Conservation (phyloP, 2,888 invertebrate genomes). For the Coleophora deauratella region DNA sequence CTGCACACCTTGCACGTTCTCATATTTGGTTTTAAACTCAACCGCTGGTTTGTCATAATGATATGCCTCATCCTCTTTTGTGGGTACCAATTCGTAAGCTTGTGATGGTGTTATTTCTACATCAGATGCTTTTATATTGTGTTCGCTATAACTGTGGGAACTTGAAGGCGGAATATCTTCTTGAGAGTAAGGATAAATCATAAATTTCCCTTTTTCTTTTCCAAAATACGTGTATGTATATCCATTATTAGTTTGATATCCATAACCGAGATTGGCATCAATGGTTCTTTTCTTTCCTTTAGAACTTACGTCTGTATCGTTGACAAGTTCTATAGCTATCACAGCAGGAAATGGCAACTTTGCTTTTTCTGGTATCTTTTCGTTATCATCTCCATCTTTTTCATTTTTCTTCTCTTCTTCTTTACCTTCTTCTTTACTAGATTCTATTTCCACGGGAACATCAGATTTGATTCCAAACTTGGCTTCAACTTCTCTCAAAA, state of each 20-base stretch:
- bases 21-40: slow-evolving; percentile 38
- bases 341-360: slow-evolving; percentile 65
- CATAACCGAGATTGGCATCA: slow-evolving; percentile 82
- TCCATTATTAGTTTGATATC: slow-evolving; percentile 70
- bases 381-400: slow-evolving; percentile 14
- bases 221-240: slow-evolving; percentile 68
- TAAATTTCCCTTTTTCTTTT: slow-evolving; percentile 72
- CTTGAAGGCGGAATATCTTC: slow-evolving; percentile 69
- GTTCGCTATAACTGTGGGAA: slow-evolving; percentile 15
- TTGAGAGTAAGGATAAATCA: slow-evolving; percentile 82
- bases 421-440: slow-evolving; percentile 17
- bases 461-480: slow-evolving; percentile 61
- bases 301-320: slow-evolving; percentile 64
- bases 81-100: slow-evolving; percentile 63
- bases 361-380: slow-evolving; percentile 16
- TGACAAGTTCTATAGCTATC: slow-evolving; percentile 76
- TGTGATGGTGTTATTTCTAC: slow-evolving; percentile 76
- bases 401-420: slow-evolving; percentile 17
- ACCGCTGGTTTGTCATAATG: slow-evolving; percentile 43
- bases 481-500: slow-evolving; percentile 62
- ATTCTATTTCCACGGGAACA: slow-evolving; percentile 27
- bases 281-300: slow-evolving; percentile 83
- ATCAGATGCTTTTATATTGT: not conserved
- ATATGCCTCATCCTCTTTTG: slow-evolving; percentile 44
- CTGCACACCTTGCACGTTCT: slow-evolving; percentile 31